A percentile compares a stretch with the other conserved stretches of the same genome.
phyloP scores from a whole-genome alignment of 2,113 vertebrate genomes.

The Lathamus discolor region DNA sequence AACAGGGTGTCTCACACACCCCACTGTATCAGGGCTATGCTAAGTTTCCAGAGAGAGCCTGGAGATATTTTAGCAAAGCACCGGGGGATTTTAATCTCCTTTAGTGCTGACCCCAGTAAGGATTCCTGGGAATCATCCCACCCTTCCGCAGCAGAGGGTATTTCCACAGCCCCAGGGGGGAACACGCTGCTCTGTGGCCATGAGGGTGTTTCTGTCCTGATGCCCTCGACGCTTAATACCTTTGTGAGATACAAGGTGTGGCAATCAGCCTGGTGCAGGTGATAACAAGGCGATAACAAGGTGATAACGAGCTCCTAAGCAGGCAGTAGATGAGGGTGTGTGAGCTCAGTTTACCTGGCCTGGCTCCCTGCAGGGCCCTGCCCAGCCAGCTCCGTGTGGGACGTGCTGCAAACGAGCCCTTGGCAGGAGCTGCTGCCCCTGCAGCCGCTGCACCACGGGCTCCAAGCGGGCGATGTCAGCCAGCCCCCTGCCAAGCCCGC shows the following conservation, averaged over 20 bases:
- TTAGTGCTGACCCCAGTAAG: accelerated
- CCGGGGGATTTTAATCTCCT: neutral
- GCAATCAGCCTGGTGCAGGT: neutral
- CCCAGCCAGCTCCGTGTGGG: neutral
- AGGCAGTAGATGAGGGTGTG: neutral
- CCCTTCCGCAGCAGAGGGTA: accelerated
- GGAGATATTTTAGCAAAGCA: neutral
- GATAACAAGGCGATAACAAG: neutral
- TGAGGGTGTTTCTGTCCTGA: neutral
- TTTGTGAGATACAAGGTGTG: neutral
- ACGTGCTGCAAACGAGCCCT: accelerated
- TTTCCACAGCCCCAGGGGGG: neutral
- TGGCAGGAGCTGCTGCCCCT: neutral
- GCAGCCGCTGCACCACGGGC: neutral
- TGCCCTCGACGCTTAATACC: neutral
- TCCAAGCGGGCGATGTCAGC: neutral
- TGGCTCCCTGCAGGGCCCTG: neutral
- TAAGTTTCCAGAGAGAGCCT: accelerated
- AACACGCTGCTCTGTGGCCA: accelerated
- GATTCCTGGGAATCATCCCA: neutral
- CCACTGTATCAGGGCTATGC: accelerated
- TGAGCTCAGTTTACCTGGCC: neutral
- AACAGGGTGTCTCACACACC: neutral
- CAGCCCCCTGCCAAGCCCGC: neutral
- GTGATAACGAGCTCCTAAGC: neutral